Evolutionary conservation across 2,797 vertebrate species (phyloP), one percentile per base, ranked within the genome.

Genomic region (Chromobotia macracanthus): DNA sequence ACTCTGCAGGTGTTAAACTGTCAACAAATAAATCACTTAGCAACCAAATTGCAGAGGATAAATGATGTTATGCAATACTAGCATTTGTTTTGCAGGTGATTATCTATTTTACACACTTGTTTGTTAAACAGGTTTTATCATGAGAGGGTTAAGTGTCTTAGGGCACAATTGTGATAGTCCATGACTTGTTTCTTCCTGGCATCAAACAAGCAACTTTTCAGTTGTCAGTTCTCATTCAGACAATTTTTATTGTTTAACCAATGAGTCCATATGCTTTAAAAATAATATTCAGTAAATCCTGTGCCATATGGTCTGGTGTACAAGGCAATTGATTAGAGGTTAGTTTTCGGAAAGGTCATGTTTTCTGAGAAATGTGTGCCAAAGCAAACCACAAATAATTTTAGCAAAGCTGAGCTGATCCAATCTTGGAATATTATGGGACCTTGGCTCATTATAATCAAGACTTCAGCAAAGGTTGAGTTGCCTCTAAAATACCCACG

Each of bases 251-350:
- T 38, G n/a, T n/a, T n/a, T n/a, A n/a, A n/a, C n/a, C n/a, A n/a
- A 11, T 53, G 38, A 41, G 50, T 44, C 19, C 48, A 75, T 31
- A 41, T n/a, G 28, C 48, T 18, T 75, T 11, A 38, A 31, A 53
- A 10, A 53, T 3, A 9, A 65, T 44, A 41, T 75, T 53, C 61
- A 66, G 72, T 16, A 1, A 64, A 48, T 38, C 25, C n/a, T n/a
- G n/a, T 75, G 48, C 35, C 50, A 67, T 67, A 67, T 75, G 50
- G 65, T 75, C 50, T 44, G 21, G 63, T 55, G 31, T 51, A 55
- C 1, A 12, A 31, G 31, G 63, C 21, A 44, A 66, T 44, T 66
- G 63, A 44, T 66, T 28, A 19, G 5, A 19, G 53, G 55, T 35
- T 66, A n/a, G n/a, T n/a, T n/a, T n/a, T n/a, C n/a, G n/a, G n/a